Base-by-base conservation (phyloP, 2,113 vertebrate species). In the Lepisosteus oculatus region DNA sequence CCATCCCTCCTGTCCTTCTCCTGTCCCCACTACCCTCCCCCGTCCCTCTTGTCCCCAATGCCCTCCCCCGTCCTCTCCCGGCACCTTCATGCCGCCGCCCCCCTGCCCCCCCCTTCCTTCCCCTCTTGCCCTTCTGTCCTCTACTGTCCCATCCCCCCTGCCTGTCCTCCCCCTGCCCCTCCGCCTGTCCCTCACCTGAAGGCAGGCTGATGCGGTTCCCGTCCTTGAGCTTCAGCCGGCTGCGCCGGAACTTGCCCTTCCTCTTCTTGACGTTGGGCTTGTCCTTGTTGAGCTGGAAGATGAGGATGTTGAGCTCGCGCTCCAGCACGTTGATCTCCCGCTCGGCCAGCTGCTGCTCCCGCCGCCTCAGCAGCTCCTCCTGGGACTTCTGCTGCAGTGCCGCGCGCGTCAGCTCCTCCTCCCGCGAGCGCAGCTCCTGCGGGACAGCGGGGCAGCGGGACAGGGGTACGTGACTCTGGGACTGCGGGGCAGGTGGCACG, bases 161-260 rank as follows among this genome's bases (percentile, higher is more conserved):
- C 15, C 15, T 17, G 6, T 42, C 43, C 3, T n/a, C n/a, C n/a
- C n/a, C n/a, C n/a, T n/a, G n/a, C n/a, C n/a, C n/a, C n/a, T n/a
- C n/a, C n/a, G n/a, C 3, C 3, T 29, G 6, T 42, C 43, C 3
- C 88, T 69, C 73, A 98, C 97, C 97, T 87, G 96, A 99, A 14
- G 97, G 97, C 70, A 99, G 86, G 74, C 97, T 99, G 89, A 99
- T 99, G 73, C 96, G 93, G 85, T 96, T 95, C 3, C 96, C 96
- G 13, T 99, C 97, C 86, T 94, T 97, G 72, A 97, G 91, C 83
- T 96, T 98, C 12, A 96, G 88, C 4, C 96, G 93, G 54, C 94
- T 94, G 43, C 93, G 94, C 83, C 93, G 95, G 78, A 97, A 98
- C 80, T 96, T 97, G 70, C 95, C 97, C 84, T 97, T 98, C 83